Evolutionary conservation across 2,797 vertebrate genomes (phyloP), one percentile per base, ranked within the genome.

Genomic region (Macrochelys suwanniensis): DNA sequence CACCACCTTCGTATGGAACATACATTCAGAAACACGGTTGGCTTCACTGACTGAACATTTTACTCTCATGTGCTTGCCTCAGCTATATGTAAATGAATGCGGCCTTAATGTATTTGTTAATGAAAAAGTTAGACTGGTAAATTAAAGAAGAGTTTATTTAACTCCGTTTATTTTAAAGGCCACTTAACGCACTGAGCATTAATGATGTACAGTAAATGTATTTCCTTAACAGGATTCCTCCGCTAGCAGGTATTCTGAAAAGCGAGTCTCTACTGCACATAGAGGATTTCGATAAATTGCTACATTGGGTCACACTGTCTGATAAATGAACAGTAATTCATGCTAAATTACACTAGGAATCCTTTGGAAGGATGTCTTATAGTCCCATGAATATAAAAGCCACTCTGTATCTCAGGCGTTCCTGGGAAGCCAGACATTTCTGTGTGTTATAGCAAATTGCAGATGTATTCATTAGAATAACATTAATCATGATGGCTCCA

Each of bases 141-240:
- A 95, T 96, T 95, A 88, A 92, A 96, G 77, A 96, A 95, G 91
- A 95, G 89, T 97, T 98, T 97, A 95, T 96, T 97, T 97, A 97
- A 96, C 93, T 96, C 95, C 31, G 80, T 96, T 96, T 96, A 95
- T 97, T 97, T 97, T 97, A 96, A 96, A 96, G 89, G 92, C 88
- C 92, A 92, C 45, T 97, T 97, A 96, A 92, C 68, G 90, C 89
- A 47, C 91, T 86, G 87, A 96, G 54, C 85, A 93, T 96, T 96
- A 97, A 96, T 96, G 89, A 93, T 94, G 87, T 94, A 87, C 45
- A 79, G 79, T 68, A 97, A 96, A 96, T 87, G 85, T 89, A 88
- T 82, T 94, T 90, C 94, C 92, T 87, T 71, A 65, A 89, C 74
- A 92, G 92, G 53, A 88, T 90, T 95, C 90, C 88, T 94, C 47